Conservation (phyloP, 2,113 vertebrate species). For the Microcebus jonahi region DNA sequence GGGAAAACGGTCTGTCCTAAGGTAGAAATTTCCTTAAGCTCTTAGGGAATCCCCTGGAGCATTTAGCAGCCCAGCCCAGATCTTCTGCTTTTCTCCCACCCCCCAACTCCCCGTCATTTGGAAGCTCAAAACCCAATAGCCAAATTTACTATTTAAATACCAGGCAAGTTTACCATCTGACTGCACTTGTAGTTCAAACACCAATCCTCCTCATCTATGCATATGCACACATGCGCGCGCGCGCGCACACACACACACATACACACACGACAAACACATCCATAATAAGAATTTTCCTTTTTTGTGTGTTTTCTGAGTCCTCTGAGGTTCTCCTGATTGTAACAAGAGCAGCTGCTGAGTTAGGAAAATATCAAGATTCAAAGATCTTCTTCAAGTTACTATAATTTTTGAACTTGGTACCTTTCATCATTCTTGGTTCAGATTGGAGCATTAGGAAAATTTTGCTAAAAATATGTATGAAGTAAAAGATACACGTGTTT, state of each 20-base stretch:
- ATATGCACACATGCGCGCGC: background rate
- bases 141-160: conserved; percentile 21
- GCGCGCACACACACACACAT: fast-evolving
- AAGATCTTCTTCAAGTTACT: background rate
- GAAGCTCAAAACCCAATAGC: background rate
- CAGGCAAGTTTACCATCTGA: background rate
- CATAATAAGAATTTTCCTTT: background rate
- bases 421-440: background rate
- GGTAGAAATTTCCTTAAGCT: background rate
- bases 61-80: background rate
- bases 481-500: background rate
- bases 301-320: background rate
- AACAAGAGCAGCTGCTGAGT: background rate
- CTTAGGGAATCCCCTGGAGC: background rate
- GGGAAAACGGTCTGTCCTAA: background rate
- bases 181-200: background rate
- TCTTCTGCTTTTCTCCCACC: background rate
- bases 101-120: background rate
- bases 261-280: background rate
- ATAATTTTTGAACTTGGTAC: background rate
- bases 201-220: background rate
- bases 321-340: background rate
- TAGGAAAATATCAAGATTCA: background rate
- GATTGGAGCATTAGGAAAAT: background rate
- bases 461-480: background rate